Evolutionary conservation across 2,888 invertebrate species (phyloP).

Genomic region (Aethes cnicana): DNA sequence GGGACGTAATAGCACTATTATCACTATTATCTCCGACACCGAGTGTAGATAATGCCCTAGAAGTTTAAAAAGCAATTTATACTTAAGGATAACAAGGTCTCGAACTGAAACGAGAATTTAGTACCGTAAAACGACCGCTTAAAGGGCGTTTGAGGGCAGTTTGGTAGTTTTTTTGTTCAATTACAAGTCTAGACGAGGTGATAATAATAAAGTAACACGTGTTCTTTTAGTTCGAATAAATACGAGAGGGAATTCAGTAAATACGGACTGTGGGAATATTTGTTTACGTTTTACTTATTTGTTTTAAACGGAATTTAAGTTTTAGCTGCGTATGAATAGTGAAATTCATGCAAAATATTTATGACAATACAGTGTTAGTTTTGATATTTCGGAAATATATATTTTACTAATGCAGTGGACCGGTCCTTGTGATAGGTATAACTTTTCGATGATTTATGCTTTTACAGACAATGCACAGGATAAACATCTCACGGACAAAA

Average conservation of each 20-base stretch:
- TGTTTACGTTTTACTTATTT: too few relatives aligned
- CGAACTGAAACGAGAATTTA: slow-evolving; percentile 25
- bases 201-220: slow-evolving; percentile 3
- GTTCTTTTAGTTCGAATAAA: slow-evolving; percentile 1
- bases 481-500: too few relatives aligned
- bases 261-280: too few relatives aligned
- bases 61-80: slow-evolving; percentile 34
- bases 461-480: neutral
- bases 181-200: slow-evolving; percentile 18
- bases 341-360: too few relatives aligned
- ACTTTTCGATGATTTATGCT: neutral
- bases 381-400: too few relatives aligned
- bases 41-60: slow-evolving; percentile 36
- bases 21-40: slow-evolving; percentile 38
- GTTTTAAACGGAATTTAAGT: too few relatives aligned
- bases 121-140: slow-evolving; percentile 16
- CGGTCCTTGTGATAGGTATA: neutral
- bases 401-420: too few relatives aligned
- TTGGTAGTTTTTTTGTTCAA: slow-evolving; percentile 8
- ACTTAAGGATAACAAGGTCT: slow-evolving; percentile 18
- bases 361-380: too few relatives aligned
- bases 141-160: slow-evolving; percentile 14
- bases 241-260: neutral
- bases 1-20: slow-evolving; percentile 41
- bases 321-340: too few relatives aligned